Evolutionary conservation across 2,113 vertebrate species (phyloP), one percentile per base, ranked within the genome.

Genomic region (Ptilonorhynchus violaceus): DNA sequence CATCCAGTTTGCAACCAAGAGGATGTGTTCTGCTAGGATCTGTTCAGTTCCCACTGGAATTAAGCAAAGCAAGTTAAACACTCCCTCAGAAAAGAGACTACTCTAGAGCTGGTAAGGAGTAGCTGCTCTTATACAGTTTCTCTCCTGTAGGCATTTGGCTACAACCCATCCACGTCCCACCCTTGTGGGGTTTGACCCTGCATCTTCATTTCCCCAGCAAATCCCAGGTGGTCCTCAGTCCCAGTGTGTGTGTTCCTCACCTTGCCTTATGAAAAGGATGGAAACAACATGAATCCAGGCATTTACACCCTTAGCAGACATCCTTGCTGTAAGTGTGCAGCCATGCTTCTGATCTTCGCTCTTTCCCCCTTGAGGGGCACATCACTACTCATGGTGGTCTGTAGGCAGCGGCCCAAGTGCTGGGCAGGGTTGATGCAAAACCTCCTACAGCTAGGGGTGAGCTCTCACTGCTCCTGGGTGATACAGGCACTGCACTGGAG

Each of bases 1-100:
- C 31, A 17, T 41, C 11, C 0, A 0, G n/a, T 15, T 15, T 6
- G 9, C 9, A 27, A 44, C 44, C 30, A 79, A 50, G 59, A 73
- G 10, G 19, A 20, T n/a, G 13, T 19, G 9, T 30, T 88, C 39
- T 53, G 37, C n/a, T 30, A 55, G 20, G 35, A 47, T 72, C 30
- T 20, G 25, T 31, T 44, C 75, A 76, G 10, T 39, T 83, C 58
- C 47, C 28, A 19, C 15, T 33, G 62, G 52, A 88, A 79, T 64
- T 44, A 62, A n/a, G 13, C 46, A 82, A 64, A 88, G 31, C 31
- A 58, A 35, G 15, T 46, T 27, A 63, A 47, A 53, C 2, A 11
- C 17, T 27, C 10, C 5, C 37, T 60, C 37, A 81, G 37, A 81
- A 92, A 56, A 89, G 0, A 59, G 22, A 41, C 23, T 53, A 0